These are phyloP conservation scores for Danio tinwini DNA, from an alignment of 2,797 vertebrate species.

Conservation along the genomic window DNA sequence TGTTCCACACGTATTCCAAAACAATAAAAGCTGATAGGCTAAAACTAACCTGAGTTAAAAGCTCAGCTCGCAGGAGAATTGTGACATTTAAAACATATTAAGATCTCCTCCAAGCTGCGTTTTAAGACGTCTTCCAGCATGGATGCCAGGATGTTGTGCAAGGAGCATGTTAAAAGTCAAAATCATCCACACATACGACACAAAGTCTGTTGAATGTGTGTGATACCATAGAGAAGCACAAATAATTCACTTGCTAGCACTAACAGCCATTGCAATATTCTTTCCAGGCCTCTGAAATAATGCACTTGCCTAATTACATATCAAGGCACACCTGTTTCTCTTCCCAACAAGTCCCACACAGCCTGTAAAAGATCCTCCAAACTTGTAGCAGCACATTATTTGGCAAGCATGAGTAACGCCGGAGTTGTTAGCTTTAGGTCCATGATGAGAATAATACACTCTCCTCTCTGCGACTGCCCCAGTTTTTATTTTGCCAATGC, in stretches of 20 bases:
- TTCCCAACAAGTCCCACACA: constrained; percentile 32
- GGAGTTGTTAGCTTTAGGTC: constrained; percentile 28
- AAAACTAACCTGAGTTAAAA: constrained; percentile 8
- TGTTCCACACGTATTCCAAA: not conserved
- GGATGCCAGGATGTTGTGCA: constrained; percentile 19
- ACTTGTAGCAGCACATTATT: constrained; percentile 14
- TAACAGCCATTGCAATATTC: constrained; percentile 31
- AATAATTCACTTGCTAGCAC: constrained; percentile 43
- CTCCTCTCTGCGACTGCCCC: constrained; percentile 21
- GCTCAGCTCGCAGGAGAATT: not conserved
- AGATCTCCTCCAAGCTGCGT: not conserved
- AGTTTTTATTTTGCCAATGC: constrained; percentile 34
- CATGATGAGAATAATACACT: constrained; percentile 37
- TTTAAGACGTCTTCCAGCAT: not conserved
- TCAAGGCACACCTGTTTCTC: constrained; percentile 45
- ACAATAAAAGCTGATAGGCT: constrained; percentile 2
- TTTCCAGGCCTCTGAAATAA: constrained; percentile 34
- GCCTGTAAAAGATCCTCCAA: constrained; percentile 24
- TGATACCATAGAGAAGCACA: constrained; percentile 24
- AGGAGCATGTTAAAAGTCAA: not conserved
- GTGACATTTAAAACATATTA: not conserved
- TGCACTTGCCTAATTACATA: constrained; percentile 55
- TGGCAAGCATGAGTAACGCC: constrained; percentile 24
- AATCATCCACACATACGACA: constrained; percentile 15
- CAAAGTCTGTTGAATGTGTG: constrained; percentile 16